A percentile compares a stretch with the other conserved stretches of the same genome.
Conservation (phyloP, 92 coral and sea anemone genomes). For the Palythoa heliodiscus region DNA sequence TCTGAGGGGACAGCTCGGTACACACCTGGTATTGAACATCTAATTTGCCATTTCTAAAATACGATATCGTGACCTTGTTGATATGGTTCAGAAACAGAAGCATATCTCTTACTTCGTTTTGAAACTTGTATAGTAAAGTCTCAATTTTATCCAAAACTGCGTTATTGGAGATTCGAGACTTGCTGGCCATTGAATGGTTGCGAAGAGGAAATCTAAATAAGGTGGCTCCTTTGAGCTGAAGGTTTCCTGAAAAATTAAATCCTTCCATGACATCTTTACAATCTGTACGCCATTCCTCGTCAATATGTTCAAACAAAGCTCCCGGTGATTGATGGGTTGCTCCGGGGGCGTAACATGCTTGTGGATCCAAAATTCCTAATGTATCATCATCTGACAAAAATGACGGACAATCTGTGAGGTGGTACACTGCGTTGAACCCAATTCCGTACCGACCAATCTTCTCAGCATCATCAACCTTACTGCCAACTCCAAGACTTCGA, state of each 20-base stretch:
- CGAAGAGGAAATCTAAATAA: slow-evolving; percentile 91
- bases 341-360: slow-evolving; percentile 75
- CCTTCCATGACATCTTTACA: slow-evolving; percentile 76
- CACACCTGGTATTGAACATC: slow-evolving; percentile 54
- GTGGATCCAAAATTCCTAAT: slow-evolving; percentile 87
- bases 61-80: slow-evolving; percentile 67
- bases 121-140: slow-evolving; percentile 51
- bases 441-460: slow-evolving; percentile 94
- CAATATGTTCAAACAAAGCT: slow-evolving; percentile 60
- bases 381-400: slow-evolving; percentile 82
- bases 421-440: slow-evolving; percentile 95
- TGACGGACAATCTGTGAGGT: slow-evolving; percentile 92
- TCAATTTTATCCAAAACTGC: slow-evolving; percentile 29
- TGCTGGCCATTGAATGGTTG: slow-evolving; percentile 42
- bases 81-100: slow-evolving; percentile 79
- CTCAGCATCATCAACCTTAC: slow-evolving; percentile 78
- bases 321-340: slow-evolving; percentile 77
- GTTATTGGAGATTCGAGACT: slow-evolving; percentile 65
- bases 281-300: slow-evolving; percentile 46
- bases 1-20: slow-evolving; percentile 50
- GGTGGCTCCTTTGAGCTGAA: slow-evolving; percentile 69
- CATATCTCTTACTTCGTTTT: slow-evolving; percentile 65
- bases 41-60: slow-evolving; percentile 53
- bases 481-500: slow-evolving; percentile 86
- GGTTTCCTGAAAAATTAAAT: slow-evolving; percentile 59